A percentile compares a stretch with the other conserved stretches of the same genome.
Conservation (phyloP, 2,888 invertebrate genomes). For the Andrena bicolor region DNA sequence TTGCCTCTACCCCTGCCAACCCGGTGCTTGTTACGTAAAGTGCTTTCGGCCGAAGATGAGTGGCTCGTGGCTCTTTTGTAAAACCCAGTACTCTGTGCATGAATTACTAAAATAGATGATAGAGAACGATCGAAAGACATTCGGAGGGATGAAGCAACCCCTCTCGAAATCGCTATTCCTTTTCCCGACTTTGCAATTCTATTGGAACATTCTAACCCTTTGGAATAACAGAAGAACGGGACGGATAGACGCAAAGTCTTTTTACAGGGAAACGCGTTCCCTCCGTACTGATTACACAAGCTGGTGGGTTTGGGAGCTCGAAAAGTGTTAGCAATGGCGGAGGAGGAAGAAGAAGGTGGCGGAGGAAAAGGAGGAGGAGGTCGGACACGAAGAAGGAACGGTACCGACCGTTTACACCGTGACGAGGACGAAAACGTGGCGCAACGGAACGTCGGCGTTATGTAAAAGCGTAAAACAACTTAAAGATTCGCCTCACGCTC, state of each 20-base stretch:
- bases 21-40: slow-evolving; percentile 19
- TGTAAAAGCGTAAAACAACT: slow-evolving; percentile 73
- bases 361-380: slow-evolving; percentile 36
- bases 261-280: slow-evolving; percentile 30
- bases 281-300: slow-evolving; percentile 55
- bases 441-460: slow-evolving; percentile 71
- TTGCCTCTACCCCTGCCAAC: neutral
- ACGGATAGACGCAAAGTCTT: slow-evolving; percentile 30
- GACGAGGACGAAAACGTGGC: slow-evolving; percentile 71
- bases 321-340: slow-evolving; percentile 57
- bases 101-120: too few relatives aligned
- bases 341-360: slow-evolving; percentile 1
- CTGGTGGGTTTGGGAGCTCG: slow-evolving; percentile 56
- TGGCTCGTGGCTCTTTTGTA: neutral
- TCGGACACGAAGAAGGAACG: slow-evolving; percentile 61
- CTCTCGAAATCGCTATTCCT: neutral
- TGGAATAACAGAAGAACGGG: neutral
- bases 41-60: neutral
- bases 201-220: neutral
- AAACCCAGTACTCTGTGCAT: neutral
- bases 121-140: too few relatives aligned
- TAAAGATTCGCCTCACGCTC: slow-evolving; percentile 70
- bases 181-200: neutral
- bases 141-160: too few relatives aligned
- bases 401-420: slow-evolving; percentile 65